Conservation (phyloP, 2,113 vertebrate genomes). For the Corythaeola cristata region DNA sequence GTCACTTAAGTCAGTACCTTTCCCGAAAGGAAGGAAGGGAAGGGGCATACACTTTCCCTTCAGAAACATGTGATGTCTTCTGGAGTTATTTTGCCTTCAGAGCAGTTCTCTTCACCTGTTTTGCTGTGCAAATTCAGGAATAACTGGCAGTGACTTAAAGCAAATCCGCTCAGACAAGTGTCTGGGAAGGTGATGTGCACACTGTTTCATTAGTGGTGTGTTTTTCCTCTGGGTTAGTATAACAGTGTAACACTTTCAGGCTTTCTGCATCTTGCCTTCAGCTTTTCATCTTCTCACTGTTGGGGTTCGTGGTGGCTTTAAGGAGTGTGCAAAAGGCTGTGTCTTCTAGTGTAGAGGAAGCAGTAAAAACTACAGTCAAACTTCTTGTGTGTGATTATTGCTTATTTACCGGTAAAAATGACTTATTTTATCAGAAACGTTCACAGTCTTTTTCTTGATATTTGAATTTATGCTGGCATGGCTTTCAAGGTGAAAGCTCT, state of each 20-base stretch:
- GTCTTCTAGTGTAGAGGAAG: neutral
- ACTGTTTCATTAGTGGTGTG: neutral
- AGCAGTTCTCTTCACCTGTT: neutral
- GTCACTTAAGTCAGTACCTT: neutral
- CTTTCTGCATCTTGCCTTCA: neutral
- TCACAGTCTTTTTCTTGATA: fast-evolving
- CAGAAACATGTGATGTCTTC: neutral
- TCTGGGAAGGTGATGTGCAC: neutral
- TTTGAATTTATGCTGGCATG: neutral
- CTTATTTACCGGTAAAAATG: neutral
- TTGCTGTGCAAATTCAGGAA: neutral
- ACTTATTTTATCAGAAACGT: neutral
- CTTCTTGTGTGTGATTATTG: neutral
- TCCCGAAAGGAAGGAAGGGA: neutral
- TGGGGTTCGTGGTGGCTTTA: neutral
- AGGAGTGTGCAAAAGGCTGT: neutral
- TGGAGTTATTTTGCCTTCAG: neutral
- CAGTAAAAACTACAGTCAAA: neutral
- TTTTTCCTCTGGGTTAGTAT: neutral
- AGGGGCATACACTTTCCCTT: fast-evolving
- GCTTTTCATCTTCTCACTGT: neutral
- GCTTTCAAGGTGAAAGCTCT: neutral
- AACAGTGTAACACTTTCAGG: neutral
- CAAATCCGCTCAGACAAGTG: neutral
- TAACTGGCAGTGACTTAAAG: neutral